Base-by-base conservation (phyloP, 2,888 invertebrate species). In the Trissonchulus sp. region DNA sequence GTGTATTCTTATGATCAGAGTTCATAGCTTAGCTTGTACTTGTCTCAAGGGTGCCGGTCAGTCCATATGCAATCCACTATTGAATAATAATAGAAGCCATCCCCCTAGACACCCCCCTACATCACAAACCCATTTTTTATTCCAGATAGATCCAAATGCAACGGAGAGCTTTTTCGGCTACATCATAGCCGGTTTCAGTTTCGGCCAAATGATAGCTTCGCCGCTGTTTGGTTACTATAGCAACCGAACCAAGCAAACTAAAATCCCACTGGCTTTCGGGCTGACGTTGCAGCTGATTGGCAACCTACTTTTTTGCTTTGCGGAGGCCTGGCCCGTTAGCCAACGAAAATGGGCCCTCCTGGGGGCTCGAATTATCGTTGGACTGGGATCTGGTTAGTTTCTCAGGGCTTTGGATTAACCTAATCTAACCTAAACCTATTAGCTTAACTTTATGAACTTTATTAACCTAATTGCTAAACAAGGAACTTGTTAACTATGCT, bases 191-290 rank as follows among this genome's bases (percentile, higher is more conserved):
- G 79, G 82, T 0, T 85, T 84, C 78, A 84, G 84, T 68, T 65
- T 85, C 3, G 85, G 85, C 3, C 85, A 86, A 78, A 81, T 85
- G 30, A 63, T 84, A n/a, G 83, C 84, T 2, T 83, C 84, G 0
- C 85, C 85, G 1, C 35, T 83, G 2, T 85, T 85, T 75, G 85
- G 85, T 2, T 80, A 76, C 31, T 82, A 83, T 83, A 80, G 82
- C 35, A 84, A 82, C 77, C 72, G 73, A 2, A 76, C 81, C 8
- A 76, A 78, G 1, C 79, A 77, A 63, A 81, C 81, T 72, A 75
- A 82, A 33, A 79, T 82, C 33, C 85, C 85, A 0, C 77, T 86
- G 36, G 78, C 80, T 36, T 79, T 82, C 28, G 83, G 84, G 3
- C 73, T 86, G 31, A 63, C 80, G 8, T 77, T 85, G 74, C 84